Conservation (phyloP, 2,797 vertebrate species). For the Morus bassanus region DNA sequence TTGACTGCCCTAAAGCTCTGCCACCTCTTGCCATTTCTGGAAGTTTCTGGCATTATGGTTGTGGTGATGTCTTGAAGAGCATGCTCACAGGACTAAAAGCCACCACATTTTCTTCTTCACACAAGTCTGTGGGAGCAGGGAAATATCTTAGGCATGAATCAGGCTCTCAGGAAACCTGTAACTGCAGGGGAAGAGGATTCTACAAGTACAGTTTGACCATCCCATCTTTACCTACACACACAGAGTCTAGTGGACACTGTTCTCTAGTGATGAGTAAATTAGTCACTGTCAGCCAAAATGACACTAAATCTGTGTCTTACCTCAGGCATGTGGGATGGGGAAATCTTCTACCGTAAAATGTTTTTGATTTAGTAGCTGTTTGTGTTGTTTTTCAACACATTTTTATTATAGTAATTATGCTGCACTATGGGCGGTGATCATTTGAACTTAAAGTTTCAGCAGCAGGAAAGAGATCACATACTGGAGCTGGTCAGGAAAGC, state of each 20-base stretch:
- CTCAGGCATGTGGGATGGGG: neutral
- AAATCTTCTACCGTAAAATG: rapidly evolving
- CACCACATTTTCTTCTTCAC: neutral
- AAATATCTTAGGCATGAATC: neutral
- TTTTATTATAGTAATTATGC: neutral
- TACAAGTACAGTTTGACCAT: neutral
- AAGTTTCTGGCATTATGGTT: neutral
- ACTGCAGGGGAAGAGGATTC: neutral
- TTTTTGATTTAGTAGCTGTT: neutral
- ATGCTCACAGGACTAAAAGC: neutral
- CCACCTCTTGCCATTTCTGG: neutral
- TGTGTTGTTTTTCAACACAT: neutral
- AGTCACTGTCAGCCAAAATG: neutral
- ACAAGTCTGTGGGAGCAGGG: neutral
- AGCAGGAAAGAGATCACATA: neutral
- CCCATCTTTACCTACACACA: neutral
- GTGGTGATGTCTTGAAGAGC: neutral
- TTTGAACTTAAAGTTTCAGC: constrained; percentile 4
- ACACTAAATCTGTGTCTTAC: neutral
- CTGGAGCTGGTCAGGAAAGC: neutral
- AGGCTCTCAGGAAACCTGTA: neutral
- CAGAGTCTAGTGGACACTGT: neutral
- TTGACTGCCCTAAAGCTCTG: neutral
- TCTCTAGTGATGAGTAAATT: neutral
- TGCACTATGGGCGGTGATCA: neutral